Conservation (phyloP, 2,797 vertebrate species). For the Cyclopterus lumpus region DNA sequence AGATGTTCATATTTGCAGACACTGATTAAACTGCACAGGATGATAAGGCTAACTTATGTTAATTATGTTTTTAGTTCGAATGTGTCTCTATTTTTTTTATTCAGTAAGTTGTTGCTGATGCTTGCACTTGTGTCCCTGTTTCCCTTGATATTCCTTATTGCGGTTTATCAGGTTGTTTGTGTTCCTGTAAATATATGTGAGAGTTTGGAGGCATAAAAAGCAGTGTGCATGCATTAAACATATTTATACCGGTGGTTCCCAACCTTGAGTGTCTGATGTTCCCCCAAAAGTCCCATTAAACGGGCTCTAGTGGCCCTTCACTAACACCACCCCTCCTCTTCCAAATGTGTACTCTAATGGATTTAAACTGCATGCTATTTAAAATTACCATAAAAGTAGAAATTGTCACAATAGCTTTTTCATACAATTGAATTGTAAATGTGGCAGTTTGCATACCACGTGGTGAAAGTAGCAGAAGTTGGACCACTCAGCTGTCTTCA, state of each 20-base stretch:
- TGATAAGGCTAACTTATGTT: slow-evolving; percentile 43
- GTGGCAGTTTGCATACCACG: neutral
- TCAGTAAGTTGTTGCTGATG: slow-evolving; percentile 28
- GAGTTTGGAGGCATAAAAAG: slow-evolving; percentile 8
- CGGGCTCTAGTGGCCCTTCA: neutral
- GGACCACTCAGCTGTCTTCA: neutral
- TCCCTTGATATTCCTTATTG: slow-evolving; percentile 39
- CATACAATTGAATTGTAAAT: neutral
- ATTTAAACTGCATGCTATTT: neutral
- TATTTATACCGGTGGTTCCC: neutral
- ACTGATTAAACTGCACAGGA: slow-evolving; percentile 43
- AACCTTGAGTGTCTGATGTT: neutral
- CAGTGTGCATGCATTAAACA: neutral
- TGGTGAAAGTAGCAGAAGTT: neutral
- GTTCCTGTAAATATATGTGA: slow-evolving; percentile 16
- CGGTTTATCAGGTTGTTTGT: slow-evolving; percentile 36
- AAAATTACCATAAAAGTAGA: neutral
- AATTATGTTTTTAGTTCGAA: slow-evolving; percentile 35
- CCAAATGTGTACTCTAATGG: neutral
- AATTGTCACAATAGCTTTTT: neutral
- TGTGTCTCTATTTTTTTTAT: slow-evolving; percentile 50
- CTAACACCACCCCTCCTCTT: neutral
- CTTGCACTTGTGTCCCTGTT: slow-evolving; percentile 26
- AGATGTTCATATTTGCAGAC: slow-evolving; percentile 56
- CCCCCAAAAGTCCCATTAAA: neutral